Percentiles rank a stretch among this genome's conserved stretches.
Evolutionary conservation across 2,113 vertebrate genomes (phyloP).

Genomic region (Polypterus bichir): DNA sequence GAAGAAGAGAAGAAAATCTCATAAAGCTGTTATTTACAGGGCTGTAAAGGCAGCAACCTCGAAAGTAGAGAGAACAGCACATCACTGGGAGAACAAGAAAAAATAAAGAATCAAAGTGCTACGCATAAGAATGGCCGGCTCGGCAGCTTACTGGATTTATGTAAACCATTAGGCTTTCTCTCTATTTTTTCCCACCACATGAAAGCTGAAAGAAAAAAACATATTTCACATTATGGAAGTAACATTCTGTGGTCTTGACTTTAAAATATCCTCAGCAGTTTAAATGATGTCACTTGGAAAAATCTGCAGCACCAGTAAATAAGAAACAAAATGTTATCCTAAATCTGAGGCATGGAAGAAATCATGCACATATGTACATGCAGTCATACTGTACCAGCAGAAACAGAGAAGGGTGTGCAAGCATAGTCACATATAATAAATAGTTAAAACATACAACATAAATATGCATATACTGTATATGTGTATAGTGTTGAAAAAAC

Average conservation of each 20-base stretch:
- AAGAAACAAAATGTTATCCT: conserved; percentile 31
- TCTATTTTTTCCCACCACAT: conserved; percentile 31
- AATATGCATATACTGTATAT: too few species aligned
- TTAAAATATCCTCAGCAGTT: conserved; percentile 27
- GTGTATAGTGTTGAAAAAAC: too few species aligned
- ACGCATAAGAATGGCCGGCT: conserved; percentile 20
- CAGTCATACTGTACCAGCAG: too few species aligned
- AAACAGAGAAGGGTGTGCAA: too few species aligned
- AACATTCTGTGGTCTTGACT: conserved; percentile 31
- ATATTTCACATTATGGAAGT: conserved; percentile 36
- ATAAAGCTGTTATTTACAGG: conserved; percentile 60
- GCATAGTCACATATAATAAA: too few species aligned
- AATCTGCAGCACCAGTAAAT: conserved; percentile 42
- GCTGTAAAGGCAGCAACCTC: conserved; percentile 44
- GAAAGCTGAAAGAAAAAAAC: conserved; percentile 27
- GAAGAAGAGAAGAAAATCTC: conserved; percentile 34
- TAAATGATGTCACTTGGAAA: conserved; percentile 49
- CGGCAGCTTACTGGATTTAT: conserved; percentile 19
- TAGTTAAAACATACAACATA: too few species aligned
- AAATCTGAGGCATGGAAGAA: conserved; percentile 27
- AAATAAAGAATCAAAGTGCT: conserved; percentile 19
- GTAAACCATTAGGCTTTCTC: conserved; percentile 22
- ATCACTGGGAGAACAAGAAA: conserved; percentile 24
- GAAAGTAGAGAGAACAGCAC: conserved; percentile 30
- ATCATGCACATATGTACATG: too few species aligned